Evolutionary conservation across 23 tunicate genomes (phyloP), one percentile per base, ranked within the genome.

Genomic region (Pegea sp.): DNA sequence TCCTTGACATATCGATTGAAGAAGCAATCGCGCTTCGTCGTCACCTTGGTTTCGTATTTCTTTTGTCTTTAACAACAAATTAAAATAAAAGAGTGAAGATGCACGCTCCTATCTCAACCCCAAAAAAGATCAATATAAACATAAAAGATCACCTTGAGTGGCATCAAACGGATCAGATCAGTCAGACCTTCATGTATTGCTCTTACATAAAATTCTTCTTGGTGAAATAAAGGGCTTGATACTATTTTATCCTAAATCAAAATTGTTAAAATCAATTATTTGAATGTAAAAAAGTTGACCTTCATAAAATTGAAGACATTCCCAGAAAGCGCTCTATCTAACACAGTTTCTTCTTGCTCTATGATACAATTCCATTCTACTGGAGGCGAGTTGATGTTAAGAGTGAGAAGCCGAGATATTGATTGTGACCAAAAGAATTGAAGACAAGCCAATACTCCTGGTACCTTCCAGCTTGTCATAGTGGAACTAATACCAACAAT

Each of bases 1-100:
- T 11, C 69, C 66, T 33, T 71, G 62, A 56, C 48, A 54, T 0
- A 80, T 28, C 54, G 71, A 74, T 22, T 71, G 75, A 72, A 80
- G 65, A 22, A 80, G 20, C 24, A 80, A 71, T 7, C 93, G 62
- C 8, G 93, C 79, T 3, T 66, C 80, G 48, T 80, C 93, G 30
- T 80, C 93, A 3, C 93, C 93, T 31, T 69, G 74, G 61, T 66
- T 80, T 1, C 78, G 52, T 75, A 80, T 80, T 34, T 80, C 93
- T 64, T 80, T 80, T 13, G 71, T 62, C 93, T 80, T n/a, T n/a
- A n/a, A n/a, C n/a, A n/a, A n/a, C n/a, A n/a, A n/a, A n/a, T n/a
- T n/a, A n/a, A n/a, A n/a, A n/a, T n/a, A n/a, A n/a, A n/a, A n/a
- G n/a, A n/a, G n/a, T n/a, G n/a, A n/a, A n/a, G n/a, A n/a, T n/a